Base-by-base conservation (phyloP, 2,113 vertebrate species). In the Larimichthys crocea region DNA sequence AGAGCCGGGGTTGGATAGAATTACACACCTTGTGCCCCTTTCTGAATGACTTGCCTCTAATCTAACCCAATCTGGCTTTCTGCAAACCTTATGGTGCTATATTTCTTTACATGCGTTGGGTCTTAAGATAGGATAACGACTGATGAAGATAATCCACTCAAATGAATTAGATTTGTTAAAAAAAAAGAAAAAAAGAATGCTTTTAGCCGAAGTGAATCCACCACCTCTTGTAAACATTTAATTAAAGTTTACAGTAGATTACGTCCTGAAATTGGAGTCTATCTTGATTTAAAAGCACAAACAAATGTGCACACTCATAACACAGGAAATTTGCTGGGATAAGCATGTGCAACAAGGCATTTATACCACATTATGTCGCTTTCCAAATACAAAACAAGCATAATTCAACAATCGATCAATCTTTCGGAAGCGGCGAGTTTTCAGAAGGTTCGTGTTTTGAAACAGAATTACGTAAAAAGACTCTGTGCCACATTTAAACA, bases 101-200 rank as follows among this genome's bases (percentile, higher is more conserved):
- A 93, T 94, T 93, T 93, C 90, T 93, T 93, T 93, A 93, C 93
- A 94, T 89, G 89, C 71, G 35, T 86, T 19, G 82, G 86, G 91
- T 88, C 81, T 93, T 91, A 90, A 87, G 88, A 85, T 86, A 68
- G 91, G 87, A 92, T 87, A 85, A 91, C 87, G 78, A 78, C 84
- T 88, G 90, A 92, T 91, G 87, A 91, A 91, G 86, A 88, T 90
- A 93, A 93, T 91, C 88, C 90, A 89, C 90, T 92, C 83, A 88
- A 90, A 93, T 91, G 74, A 92, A 92, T 92, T 91, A 86, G 83
- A 89, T 91, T 91, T 88, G 79, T 85, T 83, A 26, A 59, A 79
- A 80, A 80, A 31, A 31, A 31, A 31, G 0, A 35, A 60, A 62
- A 64, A 26, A 53, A 49, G 83, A 80, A 67, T 55, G 73, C 81